Base-by-base conservation (phyloP, 1,140 invertebrate species). In the Batillaria attramentaria region DNA sequence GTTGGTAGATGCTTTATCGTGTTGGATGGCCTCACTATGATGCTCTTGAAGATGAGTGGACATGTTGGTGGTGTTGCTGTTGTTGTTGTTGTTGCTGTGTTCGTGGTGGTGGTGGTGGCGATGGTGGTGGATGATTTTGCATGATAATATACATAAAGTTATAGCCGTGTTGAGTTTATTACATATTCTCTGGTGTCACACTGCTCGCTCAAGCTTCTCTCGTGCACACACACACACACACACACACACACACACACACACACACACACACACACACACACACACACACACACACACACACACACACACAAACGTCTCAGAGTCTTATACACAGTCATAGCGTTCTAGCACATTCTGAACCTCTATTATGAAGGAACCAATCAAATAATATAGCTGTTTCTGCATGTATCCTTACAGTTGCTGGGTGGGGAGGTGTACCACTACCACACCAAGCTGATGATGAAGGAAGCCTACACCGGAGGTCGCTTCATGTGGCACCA, bases 381-480 rank as follows among this genome's bases (percentile, higher is more conserved):
- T 35, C 33, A 28, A 65, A 28, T 35, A 28, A 65, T 35, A 65
- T 20, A 65, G n/a, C n/a, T n/a, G n/a, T n/a, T n/a, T n/a, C n/a
- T n/a, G n/a, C n/a, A n/a, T n/a, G n/a, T n/a, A n/a, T n/a, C n/a
- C n/a, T n/a, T n/a, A 20, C 75, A 86, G 86, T 69, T 87, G 20
- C 73, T 88, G 39, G 85, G 80, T 28, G 87, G 84, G 0, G 85
- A 86, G 43, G 85, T 87, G 5, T 88, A 87, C 72, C 85, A 86
- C 62, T 88, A 88, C 66, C 62, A 69, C 66, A 69, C 83, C 28
- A 89, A 89, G 65, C 78, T 88, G 62, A 82, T 88, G 37, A 80
- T 85, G 46, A 89, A 89, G 60, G 83, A 89, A 41, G 80, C 88
- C 4, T 77, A 80, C 20, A 83, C 85, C 20, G 86, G 86, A 16